Base-by-base conservation (phyloP, 2,797 vertebrate genomes). In the Sylvilagus floridanus region DNA sequence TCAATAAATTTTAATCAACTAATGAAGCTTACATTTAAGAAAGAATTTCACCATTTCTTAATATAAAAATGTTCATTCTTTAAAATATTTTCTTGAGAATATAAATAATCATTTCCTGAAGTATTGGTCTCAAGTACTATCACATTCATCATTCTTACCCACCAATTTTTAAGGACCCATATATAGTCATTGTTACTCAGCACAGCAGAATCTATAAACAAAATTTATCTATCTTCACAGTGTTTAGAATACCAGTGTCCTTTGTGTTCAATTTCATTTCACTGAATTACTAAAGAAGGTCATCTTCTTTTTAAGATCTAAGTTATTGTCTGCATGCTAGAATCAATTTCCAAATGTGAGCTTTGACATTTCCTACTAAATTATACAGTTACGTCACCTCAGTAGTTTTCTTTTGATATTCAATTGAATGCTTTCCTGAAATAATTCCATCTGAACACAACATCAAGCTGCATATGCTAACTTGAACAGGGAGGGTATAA, bases 191-290 rank as follows among this genome's bases (percentile, higher is more conserved):
- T 94, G 78, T 66, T 90, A 60, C 11, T 69, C 62, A 84, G 54
- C 28, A 26, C 4, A 88, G 50, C 26, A 88, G 50, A 73, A 95
- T 37, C 62, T 2, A 16, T 81, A 85, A 77, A 87, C 66, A 54
- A 79, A 91, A 83, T 81, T n/a, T 37, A 68, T 84, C 50, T 65
- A 5, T 52, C 63, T 78, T 81, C 28, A 47, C 28, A 66, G 26
- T 95, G 91, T 95, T 95, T 88, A 76, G 68, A 93, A 92, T 87
- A 63, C 62, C 79, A 78, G 14, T 66, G 35, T 76, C 52, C 22
- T 86, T 54, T 93, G 83, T n/a, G 47, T 82, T 68, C 52, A 37
- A 42, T 75, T 95, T 79, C 65, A 83, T 66, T 35, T 88, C 77
- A 71, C 50, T 87, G 17, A 63, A 88, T 88, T 69, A 54, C 52